Evolutionary conservation across 1,140 invertebrate genomes (phyloP), one percentile per base, ranked within the genome.

Genomic region (Calliopsis andreniformis): DNA sequence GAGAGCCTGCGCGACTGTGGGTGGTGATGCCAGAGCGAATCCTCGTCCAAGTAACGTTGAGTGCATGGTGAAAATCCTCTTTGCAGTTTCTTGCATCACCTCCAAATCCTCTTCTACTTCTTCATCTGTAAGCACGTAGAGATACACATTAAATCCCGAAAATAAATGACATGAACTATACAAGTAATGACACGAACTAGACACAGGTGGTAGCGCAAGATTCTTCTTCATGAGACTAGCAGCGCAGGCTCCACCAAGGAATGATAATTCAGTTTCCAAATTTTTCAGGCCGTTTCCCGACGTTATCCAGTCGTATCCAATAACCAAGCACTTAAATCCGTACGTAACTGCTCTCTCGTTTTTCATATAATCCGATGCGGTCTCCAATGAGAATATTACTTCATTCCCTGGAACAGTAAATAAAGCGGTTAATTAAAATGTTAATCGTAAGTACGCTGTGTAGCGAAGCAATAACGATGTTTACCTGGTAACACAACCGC

Each of bases 361-460:
- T 88, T 97, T 97, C 73, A 98, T 94, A 92, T 99, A 99, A 91
- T 99, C 96, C 0, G 98, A 97, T 0, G 98, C 97, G 1, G 98
- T 99, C 92, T 99, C 98, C 86, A 99, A 87, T 0, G 97, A 98
- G 89, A 99, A 98, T 80, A 98, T 94, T 0, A 99, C 95, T 92
- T 98, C 97, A 90, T 98, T 98, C 25, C 98, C 98, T 92, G 85
- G 76, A 84, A 79, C 39, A 67, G 53, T 0, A 23, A 35, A 6
- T 14, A 23, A 45, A 47, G 43, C n/a, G 20, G 56, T 79, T 39
- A 16, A 28, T 35, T 49, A 2, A 66, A 8, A 39, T 7, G 1
- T 23, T 18, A 18, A 28, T 20, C 12, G 10, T 5, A 18, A 16
- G 39, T n/a, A 30, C 18, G 47, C 43, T 45, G 28, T 47, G 70